Percentiles rank a stretch among this genome's conserved stretches.
Conservation (phyloP, 2,113 vertebrate species). For the Plectropomus leopardus region DNA sequence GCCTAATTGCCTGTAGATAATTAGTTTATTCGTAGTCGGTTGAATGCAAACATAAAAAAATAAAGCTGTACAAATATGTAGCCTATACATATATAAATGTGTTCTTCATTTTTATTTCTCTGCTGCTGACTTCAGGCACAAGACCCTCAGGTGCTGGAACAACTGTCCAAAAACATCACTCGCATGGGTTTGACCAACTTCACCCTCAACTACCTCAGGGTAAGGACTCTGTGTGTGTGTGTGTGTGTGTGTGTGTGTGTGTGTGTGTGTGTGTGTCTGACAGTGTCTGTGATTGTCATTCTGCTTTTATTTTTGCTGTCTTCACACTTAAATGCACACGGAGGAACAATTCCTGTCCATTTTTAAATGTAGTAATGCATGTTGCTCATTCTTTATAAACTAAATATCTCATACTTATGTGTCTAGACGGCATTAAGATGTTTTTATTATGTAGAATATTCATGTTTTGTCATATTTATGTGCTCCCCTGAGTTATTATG, state of each 20-base stretch:
- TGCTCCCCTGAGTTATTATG: not conserved
- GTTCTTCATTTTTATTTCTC: constrained; percentile 24
- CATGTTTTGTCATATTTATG: not conserved
- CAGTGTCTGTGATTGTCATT: constrained; percentile 57
- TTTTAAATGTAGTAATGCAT: constrained; percentile 32
- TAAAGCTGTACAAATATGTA: not conserved
- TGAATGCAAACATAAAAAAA: constrained; percentile 35
- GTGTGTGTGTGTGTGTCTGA: constrained; percentile 20
- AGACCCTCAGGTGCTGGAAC: constrained; percentile 99
- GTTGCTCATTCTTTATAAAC: constrained; percentile 35
- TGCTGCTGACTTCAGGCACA: constrained; percentile 89
- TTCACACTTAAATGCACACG: constrained; percentile 32
- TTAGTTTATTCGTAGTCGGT: constrained; percentile 31
- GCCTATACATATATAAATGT: not conserved
- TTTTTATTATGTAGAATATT: constrained; percentile 20
- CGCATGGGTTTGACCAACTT: constrained; percentile 99
- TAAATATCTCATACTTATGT: not conserved
- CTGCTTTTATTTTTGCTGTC: constrained; percentile 49
- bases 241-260: constrained; percentile 25
- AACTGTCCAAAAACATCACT: constrained; percentile 99
- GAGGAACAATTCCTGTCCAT: constrained; percentile 38
- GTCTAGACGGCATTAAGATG: constrained; percentile 23
- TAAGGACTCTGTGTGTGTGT: constrained; percentile 78
- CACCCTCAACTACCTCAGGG: constrained; percentile 99
- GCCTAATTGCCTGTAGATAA: constrained; percentile 57